phyloP scores from a whole-genome alignment of 2,113 vertebrate genomes.

The Lasiurus cinereus region DNA sequence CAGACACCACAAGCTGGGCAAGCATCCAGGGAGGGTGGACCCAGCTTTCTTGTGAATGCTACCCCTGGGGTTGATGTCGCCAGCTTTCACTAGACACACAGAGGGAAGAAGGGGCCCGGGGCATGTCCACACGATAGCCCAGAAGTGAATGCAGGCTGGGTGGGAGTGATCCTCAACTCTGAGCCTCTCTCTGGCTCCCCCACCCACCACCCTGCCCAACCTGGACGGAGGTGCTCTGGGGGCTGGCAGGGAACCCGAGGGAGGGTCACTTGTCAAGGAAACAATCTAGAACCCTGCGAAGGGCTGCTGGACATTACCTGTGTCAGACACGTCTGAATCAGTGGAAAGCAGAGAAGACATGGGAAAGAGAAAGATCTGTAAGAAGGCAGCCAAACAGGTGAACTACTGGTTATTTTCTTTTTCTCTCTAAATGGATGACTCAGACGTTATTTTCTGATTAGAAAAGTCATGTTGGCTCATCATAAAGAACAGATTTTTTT shows the following conservation, averaged over 20 bases:
- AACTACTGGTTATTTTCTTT: neutral
- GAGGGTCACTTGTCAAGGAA: neutral
- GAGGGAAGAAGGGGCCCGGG: neutral
- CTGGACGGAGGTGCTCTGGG: neutral
- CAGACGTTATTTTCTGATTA: slow-evolving; percentile 8
- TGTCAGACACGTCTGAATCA: slow-evolving; percentile 90
- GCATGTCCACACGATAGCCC: neutral
- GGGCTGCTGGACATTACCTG: slow-evolving; percentile 86
- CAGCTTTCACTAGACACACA: neutral
- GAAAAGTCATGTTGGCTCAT: neutral
- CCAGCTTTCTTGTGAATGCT: neutral
- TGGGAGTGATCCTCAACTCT: neutral
- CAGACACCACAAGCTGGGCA: neutral
- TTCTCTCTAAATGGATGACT: neutral
- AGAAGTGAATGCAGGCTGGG: neutral
- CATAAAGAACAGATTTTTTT: neutral
- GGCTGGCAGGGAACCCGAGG: neutral
- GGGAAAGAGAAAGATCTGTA: slow-evolving; percentile 72
- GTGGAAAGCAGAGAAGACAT: slow-evolving; percentile 82
- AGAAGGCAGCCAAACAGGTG: slow-evolving; percentile 70
- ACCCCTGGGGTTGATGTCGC: neutral
- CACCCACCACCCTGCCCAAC: neutral
- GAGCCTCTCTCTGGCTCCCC: too few species aligned
- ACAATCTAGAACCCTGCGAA: neutral
- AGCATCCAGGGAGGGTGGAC: neutral